Conservation (phyloP, 2,888 invertebrate species). For the Saturnia pavonia region DNA sequence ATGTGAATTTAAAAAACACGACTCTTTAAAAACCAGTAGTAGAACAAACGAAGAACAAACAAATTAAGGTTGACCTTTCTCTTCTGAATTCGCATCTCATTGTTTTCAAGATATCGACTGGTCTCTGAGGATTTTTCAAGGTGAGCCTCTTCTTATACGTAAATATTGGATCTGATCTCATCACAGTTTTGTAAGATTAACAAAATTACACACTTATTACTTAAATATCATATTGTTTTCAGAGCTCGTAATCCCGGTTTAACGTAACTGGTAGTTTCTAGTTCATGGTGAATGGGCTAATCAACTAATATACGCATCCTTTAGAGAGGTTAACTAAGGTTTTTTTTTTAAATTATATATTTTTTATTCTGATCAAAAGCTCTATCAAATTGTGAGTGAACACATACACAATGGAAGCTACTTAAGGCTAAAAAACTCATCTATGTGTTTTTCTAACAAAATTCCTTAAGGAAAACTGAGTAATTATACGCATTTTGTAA, state of each 20-base stretch:
- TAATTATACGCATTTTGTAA: too few relatives aligned
- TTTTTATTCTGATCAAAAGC: too few relatives aligned
- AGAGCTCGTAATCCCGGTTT: not conserved
- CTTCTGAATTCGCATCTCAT: slow-evolving; percentile 29
- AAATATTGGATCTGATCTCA: slow-evolving; percentile 44
- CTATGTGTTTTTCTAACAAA: too few relatives aligned
- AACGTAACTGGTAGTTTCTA: too few relatives aligned
- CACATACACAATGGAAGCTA: too few relatives aligned
- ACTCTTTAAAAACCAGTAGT: slow-evolving; percentile 5
- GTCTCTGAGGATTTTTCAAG: slow-evolving; percentile 29
- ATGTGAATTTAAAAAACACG: not conserved
- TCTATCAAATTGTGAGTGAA: too few relatives aligned
- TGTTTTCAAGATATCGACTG: slow-evolving; percentile 30
- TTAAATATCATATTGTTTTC: not conserved
- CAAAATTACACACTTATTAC: slow-evolving; percentile 14
- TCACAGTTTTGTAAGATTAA: slow-evolving; percentile 33
- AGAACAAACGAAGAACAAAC: slow-evolving; percentile 22
- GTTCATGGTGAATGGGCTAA: too few relatives aligned
- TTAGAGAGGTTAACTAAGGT: too few relatives aligned
- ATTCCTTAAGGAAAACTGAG: too few relatives aligned
- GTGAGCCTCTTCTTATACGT: slow-evolving; percentile 36
- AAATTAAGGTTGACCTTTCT: slow-evolving; percentile 19
- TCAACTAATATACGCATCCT: too few relatives aligned
- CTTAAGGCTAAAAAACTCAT: too few relatives aligned
- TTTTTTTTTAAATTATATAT: too few relatives aligned